These are phyloP conservation scores for Hemaris fuciformis DNA, from an alignment of 2,888 invertebrate genomes.

Conservation along the genomic window DNA sequence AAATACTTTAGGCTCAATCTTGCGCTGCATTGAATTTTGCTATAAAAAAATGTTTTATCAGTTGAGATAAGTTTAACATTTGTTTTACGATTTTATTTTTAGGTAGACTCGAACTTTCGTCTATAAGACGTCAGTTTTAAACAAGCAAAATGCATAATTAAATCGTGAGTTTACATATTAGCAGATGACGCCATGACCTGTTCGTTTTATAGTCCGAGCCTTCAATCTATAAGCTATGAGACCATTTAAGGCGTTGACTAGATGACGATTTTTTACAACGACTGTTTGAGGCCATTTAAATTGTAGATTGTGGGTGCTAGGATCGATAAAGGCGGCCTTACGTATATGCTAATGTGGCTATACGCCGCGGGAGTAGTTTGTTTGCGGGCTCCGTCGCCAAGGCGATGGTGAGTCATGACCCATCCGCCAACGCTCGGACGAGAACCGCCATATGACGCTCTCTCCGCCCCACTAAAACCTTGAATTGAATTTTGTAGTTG, in stretches of 20 bases:
- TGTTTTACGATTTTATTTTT: too few species aligned
- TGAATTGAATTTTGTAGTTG: constrained; percentile 7
- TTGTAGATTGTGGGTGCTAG: constrained; percentile 15
- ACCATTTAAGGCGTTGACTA: neutral
- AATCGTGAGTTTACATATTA: neutral
- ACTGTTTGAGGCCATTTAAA: neutral
- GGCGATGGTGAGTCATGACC: constrained; percentile 61
- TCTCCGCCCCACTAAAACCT: constrained; percentile 19
- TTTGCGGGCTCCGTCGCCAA: constrained; percentile 50
- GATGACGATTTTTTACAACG: neutral
- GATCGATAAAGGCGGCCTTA: constrained; percentile 63
- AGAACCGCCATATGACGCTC: constrained; percentile 20
- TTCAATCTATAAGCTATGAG: neutral
- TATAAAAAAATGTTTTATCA: neutral
- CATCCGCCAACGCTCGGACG: constrained; percentile 10
- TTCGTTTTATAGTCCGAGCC: neutral
- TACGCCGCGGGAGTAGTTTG: constrained; percentile 39
- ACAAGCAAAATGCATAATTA: neutral
- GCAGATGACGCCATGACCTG: neutral
- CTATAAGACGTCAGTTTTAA: neutral
- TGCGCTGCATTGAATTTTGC: too few species aligned
- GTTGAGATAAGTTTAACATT: neutral
- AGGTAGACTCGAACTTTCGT: neutral
- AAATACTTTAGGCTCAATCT: too few species aligned
- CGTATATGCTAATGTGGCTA: constrained; percentile 57